Evolutionary conservation across 2,113 vertebrate genomes (phyloP).

Genomic region (Junco hyemalis): DNA sequence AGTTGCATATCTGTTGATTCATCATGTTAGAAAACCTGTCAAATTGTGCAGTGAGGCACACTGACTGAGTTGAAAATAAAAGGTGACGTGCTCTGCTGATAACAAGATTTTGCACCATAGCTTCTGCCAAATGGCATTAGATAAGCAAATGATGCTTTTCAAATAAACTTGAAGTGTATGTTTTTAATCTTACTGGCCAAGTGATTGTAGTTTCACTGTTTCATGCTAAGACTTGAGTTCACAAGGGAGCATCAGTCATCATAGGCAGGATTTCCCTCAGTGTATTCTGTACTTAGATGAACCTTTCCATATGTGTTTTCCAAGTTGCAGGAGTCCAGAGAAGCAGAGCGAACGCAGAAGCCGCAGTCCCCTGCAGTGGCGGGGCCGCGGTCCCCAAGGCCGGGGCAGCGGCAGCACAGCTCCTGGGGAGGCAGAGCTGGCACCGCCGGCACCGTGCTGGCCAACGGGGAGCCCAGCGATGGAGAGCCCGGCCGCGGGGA

Average conservation of each 20-base stretch:
- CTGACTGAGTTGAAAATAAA: background rate
- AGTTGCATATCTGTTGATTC: background rate
- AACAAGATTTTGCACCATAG: background rate
- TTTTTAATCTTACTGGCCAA: background rate
- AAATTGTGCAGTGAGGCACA: background rate
- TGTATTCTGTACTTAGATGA: background rate
- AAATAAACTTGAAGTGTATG: background rate
- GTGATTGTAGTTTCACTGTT: background rate
- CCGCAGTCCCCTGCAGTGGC: constrained; percentile 71
- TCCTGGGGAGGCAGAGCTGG: constrained; percentile 34
- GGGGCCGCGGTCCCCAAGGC: constrained; percentile 72
- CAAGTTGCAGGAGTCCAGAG: constrained; percentile 87
- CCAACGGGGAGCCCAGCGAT: constrained; percentile 9
- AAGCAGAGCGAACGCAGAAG: constrained; percentile 82
- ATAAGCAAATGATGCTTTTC: background rate
- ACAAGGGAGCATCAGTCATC: background rate
- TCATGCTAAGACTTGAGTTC: background rate
- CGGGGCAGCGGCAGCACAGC: constrained; percentile 15
- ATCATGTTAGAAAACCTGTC: background rate
- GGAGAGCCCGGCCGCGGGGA: constrained; percentile 40
- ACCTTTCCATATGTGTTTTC: background rate
- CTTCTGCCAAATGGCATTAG: background rate
- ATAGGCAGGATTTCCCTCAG: background rate
- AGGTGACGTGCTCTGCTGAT: background rate
- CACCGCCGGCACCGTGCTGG: background rate